These are phyloP conservation scores for Ibidorhyncha struthersii DNA, from an alignment of 2,113 vertebrate species.

Conservation along the genomic window DNA sequence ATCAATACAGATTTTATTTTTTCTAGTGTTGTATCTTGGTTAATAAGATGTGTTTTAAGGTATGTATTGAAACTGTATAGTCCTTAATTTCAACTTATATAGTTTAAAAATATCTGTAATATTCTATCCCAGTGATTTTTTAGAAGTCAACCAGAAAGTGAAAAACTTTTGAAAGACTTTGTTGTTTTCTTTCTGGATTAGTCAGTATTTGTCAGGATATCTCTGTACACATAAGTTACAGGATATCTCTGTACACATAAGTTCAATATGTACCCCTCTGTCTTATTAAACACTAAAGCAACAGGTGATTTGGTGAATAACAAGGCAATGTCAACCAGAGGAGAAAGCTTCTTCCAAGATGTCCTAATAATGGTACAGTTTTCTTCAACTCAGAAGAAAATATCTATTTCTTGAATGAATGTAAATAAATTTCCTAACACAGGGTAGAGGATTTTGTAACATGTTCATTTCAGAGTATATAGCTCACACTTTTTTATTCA, in stretches of 20 bases:
- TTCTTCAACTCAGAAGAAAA: neutral
- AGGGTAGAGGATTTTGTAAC: neutral
- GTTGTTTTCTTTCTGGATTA: neutral
- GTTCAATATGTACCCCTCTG: neutral
- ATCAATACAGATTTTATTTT: neutral
- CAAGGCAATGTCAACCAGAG: neutral
- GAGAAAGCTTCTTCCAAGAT: neutral
- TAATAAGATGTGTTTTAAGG: neutral
- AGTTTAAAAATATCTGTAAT: neutral
- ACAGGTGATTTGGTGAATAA: neutral
- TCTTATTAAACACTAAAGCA: neutral
- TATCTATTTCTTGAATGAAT: neutral
- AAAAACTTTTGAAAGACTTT: neutral
- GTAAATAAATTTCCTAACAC: neutral
- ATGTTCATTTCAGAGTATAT: neutral
- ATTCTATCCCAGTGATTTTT: neutral
- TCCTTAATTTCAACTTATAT: neutral
- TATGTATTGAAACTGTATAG: neutral
- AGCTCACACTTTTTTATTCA: neutral
- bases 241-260: neutral
- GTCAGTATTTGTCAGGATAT: neutral
- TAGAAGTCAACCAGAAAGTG: fast-evolving
- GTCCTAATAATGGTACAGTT: neutral
- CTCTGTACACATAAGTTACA: neutral
- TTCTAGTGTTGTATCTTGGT: neutral